A percentile compares a stretch with the other conserved stretches of the same genome.
Evolutionary conservation across 2,113 vertebrate species (phyloP).

Genomic region (Marmota flaviventris): DNA sequence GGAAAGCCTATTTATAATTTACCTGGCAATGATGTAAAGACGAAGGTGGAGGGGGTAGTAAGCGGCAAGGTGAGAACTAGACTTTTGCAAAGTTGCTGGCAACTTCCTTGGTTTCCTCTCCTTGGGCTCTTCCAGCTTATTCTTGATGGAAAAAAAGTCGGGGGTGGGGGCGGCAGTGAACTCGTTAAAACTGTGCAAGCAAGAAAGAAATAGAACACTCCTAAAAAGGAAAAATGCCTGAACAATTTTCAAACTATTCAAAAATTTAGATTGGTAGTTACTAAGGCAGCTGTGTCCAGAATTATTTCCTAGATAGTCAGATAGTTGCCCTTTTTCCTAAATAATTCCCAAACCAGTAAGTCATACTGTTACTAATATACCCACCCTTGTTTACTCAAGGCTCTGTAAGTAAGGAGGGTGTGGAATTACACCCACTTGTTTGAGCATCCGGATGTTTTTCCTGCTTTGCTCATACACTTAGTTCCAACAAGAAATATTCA

Average conservation of each 20-base stretch:
- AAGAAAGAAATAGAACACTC: background rate
- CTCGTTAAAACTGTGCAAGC: background rate
- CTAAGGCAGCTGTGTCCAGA: background rate
- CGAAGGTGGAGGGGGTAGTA: background rate
- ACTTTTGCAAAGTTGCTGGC: background rate
- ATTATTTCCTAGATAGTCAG: constrained; percentile 40
- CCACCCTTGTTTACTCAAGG: constrained; percentile 57
- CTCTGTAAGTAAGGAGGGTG: background rate
- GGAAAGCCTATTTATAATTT: background rate
- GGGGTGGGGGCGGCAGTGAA: background rate
- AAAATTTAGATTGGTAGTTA: background rate
- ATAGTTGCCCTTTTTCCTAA: constrained; percentile 4
- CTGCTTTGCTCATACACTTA: constrained; percentile 40
- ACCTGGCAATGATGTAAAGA: background rate
- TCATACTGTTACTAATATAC: background rate
- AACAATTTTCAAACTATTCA: background rate
- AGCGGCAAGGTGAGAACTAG: background rate
- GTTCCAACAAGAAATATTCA: constrained; percentile 38
- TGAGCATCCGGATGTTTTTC: constrained; percentile 40
- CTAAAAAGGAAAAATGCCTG: background rate
- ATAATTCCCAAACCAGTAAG: constrained; percentile 9
- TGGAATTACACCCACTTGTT: constrained; percentile 15
- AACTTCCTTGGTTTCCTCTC: background rate
- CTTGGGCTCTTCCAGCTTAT: background rate
- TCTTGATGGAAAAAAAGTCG: background rate